phyloP scores from a whole-genome alignment of 2,113 vertebrate genomes.

The Thomomys bottae region DNA sequence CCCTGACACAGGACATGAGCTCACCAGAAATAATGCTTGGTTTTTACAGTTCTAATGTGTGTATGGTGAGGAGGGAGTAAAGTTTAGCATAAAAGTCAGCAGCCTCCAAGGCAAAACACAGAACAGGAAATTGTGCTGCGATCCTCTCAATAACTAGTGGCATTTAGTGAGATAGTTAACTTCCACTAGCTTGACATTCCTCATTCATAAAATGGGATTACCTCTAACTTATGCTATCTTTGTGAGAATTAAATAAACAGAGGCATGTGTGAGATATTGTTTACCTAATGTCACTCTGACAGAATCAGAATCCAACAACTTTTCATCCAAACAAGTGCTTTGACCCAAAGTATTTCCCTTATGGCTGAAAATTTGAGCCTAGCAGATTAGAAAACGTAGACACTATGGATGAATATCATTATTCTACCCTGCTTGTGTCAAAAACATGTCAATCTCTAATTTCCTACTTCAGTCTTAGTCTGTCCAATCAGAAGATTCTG shows the following conservation, averaged over 20 bases:
- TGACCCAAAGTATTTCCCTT: constrained; percentile 1
- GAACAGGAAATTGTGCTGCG: background rate
- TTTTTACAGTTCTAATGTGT: background rate
- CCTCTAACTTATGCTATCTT: background rate
- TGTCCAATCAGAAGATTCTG: constrained; percentile 40
- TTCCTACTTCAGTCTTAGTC: constrained; percentile 53
- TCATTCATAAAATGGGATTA: background rate
- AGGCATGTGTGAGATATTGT: background rate
- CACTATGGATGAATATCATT: background rate
- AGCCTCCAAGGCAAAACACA: background rate
- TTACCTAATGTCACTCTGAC: background rate
- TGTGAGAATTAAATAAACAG: background rate
- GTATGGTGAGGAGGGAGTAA: background rate
- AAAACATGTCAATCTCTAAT: constrained; percentile 13
- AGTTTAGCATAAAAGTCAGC: background rate
- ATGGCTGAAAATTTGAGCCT: background rate
- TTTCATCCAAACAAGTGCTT: background rate
- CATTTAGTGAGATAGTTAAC: background rate
- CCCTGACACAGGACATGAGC: background rate
- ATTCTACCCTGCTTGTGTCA: background rate
- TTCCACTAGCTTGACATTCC: background rate
- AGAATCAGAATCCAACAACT: background rate
- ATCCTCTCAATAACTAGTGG: background rate
- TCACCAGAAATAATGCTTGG: background rate
- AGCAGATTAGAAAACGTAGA: constrained; percentile 20